These are phyloP conservation scores for Callaeas wilsoni DNA, from an alignment of 2,113 vertebrate genomes.

Conservation along the genomic window DNA sequence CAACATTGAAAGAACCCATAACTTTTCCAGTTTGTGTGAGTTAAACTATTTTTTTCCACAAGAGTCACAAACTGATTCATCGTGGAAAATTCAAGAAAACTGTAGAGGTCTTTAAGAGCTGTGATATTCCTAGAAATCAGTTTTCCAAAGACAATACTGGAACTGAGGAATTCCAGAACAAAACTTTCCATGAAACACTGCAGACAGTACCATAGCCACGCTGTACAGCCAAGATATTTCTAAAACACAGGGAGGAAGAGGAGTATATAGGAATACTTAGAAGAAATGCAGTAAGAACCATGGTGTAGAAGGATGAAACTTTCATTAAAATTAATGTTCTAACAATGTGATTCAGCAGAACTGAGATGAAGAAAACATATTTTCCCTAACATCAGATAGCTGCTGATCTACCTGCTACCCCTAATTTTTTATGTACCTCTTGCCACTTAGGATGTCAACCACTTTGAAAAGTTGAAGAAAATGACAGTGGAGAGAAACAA, in stretches of 20 bases:
- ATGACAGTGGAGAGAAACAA: neutral
- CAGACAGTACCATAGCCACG: fast-evolving
- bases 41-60: neutral
- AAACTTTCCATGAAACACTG: neutral
- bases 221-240: neutral
- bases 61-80: neutral
- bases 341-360: neutral
- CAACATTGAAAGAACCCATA: neutral
- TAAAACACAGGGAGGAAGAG: neutral
- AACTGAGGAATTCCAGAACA: neutral
- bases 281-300: neutral
- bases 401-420: neutral
- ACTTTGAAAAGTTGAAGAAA: neutral
- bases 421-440: neutral
- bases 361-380: neutral
- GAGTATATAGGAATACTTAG: neutral
- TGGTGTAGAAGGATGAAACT: neutral
- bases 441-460: neutral
- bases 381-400: neutral
- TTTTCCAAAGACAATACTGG: neutral
- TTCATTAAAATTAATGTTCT: neutral
- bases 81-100: neutral
- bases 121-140: neutral
- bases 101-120: neutral
- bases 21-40: neutral